phyloP scores from a whole-genome alignment of 2,888 invertebrate genomes.

The Trichopoda pennipes region DNA sequence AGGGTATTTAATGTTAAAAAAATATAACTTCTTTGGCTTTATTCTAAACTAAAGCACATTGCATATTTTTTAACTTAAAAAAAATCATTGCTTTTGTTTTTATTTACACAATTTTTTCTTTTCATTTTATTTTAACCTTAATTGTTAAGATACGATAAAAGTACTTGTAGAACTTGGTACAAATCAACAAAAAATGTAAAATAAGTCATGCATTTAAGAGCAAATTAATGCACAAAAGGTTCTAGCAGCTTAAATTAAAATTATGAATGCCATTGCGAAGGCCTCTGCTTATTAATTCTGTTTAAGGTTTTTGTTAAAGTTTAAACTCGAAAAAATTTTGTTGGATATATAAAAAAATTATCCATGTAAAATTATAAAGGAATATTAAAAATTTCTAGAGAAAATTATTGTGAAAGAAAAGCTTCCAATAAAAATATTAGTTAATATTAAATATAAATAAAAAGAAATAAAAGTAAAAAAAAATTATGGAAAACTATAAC shows the following conservation, averaged over 20 bases:
- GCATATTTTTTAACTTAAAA: constrained; percentile 19
- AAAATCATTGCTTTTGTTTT: constrained; percentile 28
- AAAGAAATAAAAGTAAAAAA: too few species aligned
- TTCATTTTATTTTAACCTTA: constrained; percentile 39
- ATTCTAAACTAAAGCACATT: constrained; percentile 37
- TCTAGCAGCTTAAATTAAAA: constrained; percentile 23
- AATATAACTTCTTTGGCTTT: constrained; percentile 28
- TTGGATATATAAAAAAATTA: too few species aligned
- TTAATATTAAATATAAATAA: too few species aligned
- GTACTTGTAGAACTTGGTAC: constrained; percentile 40
- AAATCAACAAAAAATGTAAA: constrained; percentile 47
- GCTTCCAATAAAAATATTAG: too few species aligned
- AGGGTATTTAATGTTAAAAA: constrained; percentile 30
- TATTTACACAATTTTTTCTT: neutral
- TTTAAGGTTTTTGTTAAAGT: too few species aligned
- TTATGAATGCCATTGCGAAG: constrained; percentile 60
- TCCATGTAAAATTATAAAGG: too few species aligned
- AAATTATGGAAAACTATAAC: too few species aligned
- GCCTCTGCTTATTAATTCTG: constrained; percentile 24
- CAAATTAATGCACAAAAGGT: constrained; percentile 37
- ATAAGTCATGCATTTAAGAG: constrained; percentile 58
- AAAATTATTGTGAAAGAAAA: neutral
- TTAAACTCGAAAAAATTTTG: neutral
- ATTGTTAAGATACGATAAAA: constrained; percentile 27
- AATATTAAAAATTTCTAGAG: neutral